These are phyloP conservation scores for Tarsius wallacei DNA, from an alignment of 2,797 vertebrate species.

Conservation along the genomic window DNA sequence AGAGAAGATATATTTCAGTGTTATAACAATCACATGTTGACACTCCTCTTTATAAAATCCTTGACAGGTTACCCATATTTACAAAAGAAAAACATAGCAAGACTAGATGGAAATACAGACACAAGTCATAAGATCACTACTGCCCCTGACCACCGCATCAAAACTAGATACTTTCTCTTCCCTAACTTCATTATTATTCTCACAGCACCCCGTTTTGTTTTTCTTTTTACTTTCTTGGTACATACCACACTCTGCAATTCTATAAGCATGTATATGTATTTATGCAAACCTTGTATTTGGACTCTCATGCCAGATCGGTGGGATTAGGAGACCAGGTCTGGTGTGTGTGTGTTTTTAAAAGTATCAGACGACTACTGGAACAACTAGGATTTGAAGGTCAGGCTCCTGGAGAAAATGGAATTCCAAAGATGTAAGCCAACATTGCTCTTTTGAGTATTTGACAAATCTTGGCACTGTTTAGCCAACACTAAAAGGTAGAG, in stretches of 20 bases:
- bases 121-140: neutral
- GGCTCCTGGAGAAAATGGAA: neutral
- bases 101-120: neutral
- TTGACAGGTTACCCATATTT: neutral
- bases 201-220: no score
- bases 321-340: neutral
- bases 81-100: neutral
- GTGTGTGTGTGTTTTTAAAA: neutral
- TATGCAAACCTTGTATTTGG: neutral
- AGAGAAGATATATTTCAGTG: neutral
- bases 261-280: neutral
- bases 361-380: neutral
- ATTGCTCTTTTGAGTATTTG: neutral
- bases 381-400: neutral
- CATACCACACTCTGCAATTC: neutral
- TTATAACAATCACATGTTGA: neutral
- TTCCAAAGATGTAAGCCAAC: neutral
- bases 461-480: neutral
- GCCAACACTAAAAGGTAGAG: neutral
- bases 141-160: neutral
- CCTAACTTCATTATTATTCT: neutral
- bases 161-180: neutral
- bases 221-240: neutral
- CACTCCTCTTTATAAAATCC: neutral
- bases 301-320: neutral